Conservation (phyloP, 2,888 invertebrate genomes). For the Cataglyphis altisquamis region DNA sequence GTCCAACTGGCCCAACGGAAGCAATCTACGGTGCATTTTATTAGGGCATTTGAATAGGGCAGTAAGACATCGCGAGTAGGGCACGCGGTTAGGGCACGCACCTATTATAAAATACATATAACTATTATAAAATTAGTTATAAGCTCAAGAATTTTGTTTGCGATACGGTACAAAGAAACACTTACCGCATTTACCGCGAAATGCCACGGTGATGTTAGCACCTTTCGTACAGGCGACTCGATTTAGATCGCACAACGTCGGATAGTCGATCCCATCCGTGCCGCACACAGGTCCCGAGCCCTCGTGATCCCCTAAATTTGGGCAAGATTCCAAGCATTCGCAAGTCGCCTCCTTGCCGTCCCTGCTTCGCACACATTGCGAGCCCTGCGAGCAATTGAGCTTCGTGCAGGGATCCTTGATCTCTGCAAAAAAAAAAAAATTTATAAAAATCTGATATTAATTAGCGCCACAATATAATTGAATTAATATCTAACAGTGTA, state of each 20-base stretch:
- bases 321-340: constrained; percentile 93
- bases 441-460: neutral
- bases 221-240: constrained; percentile 92
- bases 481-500: constrained; percentile 4
- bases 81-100: too few species aligned
- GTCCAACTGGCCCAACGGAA: too few species aligned
- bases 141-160: neutral
- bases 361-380: constrained; percentile 87
- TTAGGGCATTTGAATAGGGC: too few species aligned
- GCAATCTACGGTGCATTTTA: too few species aligned
- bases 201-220: constrained; percentile 93
- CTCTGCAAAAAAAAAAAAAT: constrained; percentile 80
- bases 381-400: constrained; percentile 88
- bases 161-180: constrained; percentile 31
- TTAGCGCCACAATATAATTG: neutral
- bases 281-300: constrained; percentile 94
- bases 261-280: constrained; percentile 94
- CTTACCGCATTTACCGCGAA: constrained; percentile 95
- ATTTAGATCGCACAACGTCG: constrained; percentile 94
- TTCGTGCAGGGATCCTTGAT: constrained; percentile 88
- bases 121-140: too few species aligned
- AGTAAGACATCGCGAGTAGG: too few species aligned
- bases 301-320: constrained; percentile 93
- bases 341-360: constrained; percentile 92
- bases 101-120: too few species aligned